Evolutionary conservation across 92 coral and sea anemone species (phyloP).

Genomic region (Porites cylindrica): DNA sequence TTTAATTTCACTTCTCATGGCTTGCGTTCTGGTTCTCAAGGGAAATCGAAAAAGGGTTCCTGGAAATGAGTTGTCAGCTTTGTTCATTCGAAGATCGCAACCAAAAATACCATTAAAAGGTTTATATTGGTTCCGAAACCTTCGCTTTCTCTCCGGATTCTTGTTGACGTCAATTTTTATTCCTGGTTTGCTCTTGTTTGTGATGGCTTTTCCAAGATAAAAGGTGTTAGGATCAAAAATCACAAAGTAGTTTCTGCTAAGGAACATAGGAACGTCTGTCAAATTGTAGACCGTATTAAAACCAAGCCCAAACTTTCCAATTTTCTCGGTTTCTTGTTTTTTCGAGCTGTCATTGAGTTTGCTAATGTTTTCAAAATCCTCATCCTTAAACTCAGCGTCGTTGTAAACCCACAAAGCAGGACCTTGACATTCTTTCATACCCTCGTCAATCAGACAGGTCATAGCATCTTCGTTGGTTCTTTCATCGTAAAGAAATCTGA

Average conservation of each 20-base stretch:
- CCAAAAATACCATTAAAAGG: conserved; percentile 91
- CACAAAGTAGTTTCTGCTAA: conserved; percentile 78
- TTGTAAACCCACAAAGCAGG: conserved; percentile 96
- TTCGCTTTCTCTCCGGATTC: conserved; percentile 44
- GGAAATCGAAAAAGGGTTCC: conserved; percentile 75
- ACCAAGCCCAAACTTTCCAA: conserved; percentile 97
- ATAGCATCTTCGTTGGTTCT: conserved; percentile 77
- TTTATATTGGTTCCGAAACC: conserved; percentile 79
- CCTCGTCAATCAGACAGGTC: conserved; percentile 80
- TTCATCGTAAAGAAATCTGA: conserved; percentile 81
- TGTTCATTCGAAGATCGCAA: conserved; percentile 29
- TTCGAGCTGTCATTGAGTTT: conserved; percentile 92
- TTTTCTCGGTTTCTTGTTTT: conserved; percentile 78
- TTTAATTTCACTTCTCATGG: conserved; percentile 61
- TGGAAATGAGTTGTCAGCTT: conserved; percentile 32
- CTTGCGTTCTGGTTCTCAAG: conserved; percentile 49
- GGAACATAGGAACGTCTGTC: conserved; percentile 95
- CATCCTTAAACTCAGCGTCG: conserved; percentile 81
- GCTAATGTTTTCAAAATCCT: conserved; percentile 88
- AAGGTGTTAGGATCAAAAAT: conserved; percentile 89
- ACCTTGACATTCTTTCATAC: conserved; percentile 89
- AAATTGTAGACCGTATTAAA: conserved; percentile 93
- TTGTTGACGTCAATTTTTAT: conserved; percentile 10
- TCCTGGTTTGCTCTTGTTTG: conserved; percentile 80
- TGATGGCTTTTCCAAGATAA: conserved; percentile 80